Base-by-base conservation (phyloP, 2,797 vertebrate genomes). In the Clangula hyemalis region DNA sequence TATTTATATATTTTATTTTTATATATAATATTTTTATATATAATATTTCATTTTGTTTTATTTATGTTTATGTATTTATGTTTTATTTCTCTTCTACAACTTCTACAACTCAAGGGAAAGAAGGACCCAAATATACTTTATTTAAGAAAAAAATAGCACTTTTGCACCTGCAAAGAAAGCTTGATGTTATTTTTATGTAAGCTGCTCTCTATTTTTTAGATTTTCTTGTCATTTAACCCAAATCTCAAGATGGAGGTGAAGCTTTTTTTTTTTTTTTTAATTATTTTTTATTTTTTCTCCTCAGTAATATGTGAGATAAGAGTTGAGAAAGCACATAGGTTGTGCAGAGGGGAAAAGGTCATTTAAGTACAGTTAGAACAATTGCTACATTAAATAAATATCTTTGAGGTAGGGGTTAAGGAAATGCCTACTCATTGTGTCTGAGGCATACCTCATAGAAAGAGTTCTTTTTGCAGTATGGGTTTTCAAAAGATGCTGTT, bases 311-410 rank as follows among this genome's bases (percentile, higher is more conserved):
- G 15, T 69, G 38, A 58, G 27, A 58, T 91, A 30, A 64, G 32
- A 78, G 27, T 5, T 78, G 49, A 87, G 65, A 85, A 80, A 39
- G 13, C 25, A 53, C 17, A 36, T 8, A 72, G 13, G n/a, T 16
- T 78, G 62, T n/a, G 15, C 43, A 58, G 21, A 64, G 22, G 27
- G 30, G 17, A 72, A 80, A 90, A 72, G 32, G 28, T 53, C 51
- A 82, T 27, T 41, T 73, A 30, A 90, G 93, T 91, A 93, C 61
- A 92, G 92, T 80, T 54, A 68, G 92, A 93, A 93, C 61, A 88
- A 94, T 80, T 45, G 64, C 41, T 70, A 64, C 8, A 62, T 84
- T 83, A 17, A 94, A 88, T 53, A 36, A 87, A n/a, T 60, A 79
- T 17, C 6, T 85, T 79, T 69, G 64, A 79, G 43, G 27, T 4